Base-by-base conservation (phyloP, 1,140 invertebrate species). In the Pentalonia nigronervosa region DNA sequence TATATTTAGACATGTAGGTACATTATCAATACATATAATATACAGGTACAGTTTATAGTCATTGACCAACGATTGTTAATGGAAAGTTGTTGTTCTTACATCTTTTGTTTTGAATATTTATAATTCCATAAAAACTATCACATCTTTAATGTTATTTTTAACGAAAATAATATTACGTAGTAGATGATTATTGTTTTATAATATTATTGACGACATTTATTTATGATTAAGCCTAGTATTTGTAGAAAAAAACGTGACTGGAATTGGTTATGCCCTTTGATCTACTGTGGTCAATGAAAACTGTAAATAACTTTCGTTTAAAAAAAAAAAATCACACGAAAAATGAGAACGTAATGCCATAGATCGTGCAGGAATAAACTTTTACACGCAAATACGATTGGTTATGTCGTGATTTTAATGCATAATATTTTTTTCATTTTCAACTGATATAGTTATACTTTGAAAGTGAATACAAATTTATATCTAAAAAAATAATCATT, bases 271-370 rank as follows among this genome's bases (percentile, higher is more conserved):
- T 41, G 91, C 30, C 47, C 90, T 83, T 76, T 91, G 45, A 83
- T 34, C 76, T 91, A 92, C 76, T 36, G 47, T n/a, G 76, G 48
- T 92, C 81, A 84, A 84, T 56, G 30, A 81, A 91, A 91, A 81
- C 34, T 83, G 20, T 91, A 48, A 21, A 36, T 86, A 84, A 93
- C 91, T 93, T 93, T 93, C 91, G 48, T 93, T 93, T 41, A 50
- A 34, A 48, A 50, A 81, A 50, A 81, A 84, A 93, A 86, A 93
- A 56, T 50, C 81, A 56, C 81, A 93, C 48, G 34, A 93, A 93
- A 83, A 84, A 84, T 20, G 76, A 93, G 45, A 93, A 93, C 20
- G 36, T 45, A 90, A 90, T 90, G 56, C n/a, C 36, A 90, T 45
- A 90, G 56, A 90, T 90, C 89, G 53, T 90, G 89, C 56, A 90